These are phyloP conservation scores for Tokudaia muenninki DNA, from an alignment of 2,797 vertebrate species.

Conservation along the genomic window DNA sequence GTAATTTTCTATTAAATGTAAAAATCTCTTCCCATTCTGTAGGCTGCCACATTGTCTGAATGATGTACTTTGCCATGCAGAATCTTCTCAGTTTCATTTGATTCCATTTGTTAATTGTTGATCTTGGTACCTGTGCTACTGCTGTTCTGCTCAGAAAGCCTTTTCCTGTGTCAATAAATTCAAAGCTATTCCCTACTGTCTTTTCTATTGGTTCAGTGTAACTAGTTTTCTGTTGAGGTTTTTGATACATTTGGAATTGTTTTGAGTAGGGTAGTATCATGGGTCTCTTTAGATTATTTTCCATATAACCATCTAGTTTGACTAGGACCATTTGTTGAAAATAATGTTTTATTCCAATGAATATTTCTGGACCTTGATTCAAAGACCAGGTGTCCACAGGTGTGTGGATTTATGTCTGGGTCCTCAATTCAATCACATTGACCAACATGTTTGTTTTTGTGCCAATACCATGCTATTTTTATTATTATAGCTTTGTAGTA, in stretches of 20 bases:
- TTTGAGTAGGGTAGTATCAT: background rate
- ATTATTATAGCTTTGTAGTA: background rate
- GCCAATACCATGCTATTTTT: background rate
- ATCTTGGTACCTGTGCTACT: background rate
- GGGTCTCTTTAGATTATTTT: background rate
- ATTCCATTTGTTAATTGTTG: background rate
- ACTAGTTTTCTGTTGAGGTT: background rate
- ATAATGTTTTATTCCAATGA: background rate
- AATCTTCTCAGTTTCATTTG: background rate
- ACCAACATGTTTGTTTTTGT: background rate
- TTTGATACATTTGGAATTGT: background rate
- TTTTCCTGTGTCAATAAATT: background rate
- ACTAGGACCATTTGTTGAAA: background rate
- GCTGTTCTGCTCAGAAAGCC: background rate
- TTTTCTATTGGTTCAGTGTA: background rate
- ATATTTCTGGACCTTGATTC: background rate
- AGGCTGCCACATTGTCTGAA: background rate
- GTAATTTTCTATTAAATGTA: background rate
- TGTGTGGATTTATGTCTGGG: background rate
- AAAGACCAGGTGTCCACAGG: background rate
- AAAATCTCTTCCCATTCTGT: background rate
- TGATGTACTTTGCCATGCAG: background rate
- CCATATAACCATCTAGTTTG: background rate
- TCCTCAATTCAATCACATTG: background rate
- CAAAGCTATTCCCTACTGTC: background rate